Base-by-base conservation (phyloP, 2,888 invertebrate genomes). In the Drosophila eohydei region DNA sequence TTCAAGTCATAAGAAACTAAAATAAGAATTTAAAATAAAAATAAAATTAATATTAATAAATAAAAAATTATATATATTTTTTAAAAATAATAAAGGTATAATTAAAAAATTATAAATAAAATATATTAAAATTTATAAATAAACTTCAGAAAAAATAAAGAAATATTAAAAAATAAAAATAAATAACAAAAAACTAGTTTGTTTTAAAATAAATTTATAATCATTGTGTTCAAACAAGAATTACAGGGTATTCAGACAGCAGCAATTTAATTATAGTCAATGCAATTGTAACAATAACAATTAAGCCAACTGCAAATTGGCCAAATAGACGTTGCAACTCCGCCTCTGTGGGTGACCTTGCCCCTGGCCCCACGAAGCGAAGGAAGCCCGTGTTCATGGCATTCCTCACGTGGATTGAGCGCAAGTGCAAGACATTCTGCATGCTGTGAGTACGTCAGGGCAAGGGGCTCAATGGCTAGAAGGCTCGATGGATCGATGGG, bases 331-430 rank as follows among this genome's bases (percentile, higher is more conserved):
- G 50, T 30, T 38, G 21, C 48, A 52, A 69, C 38, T 65, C 54
- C 41, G 61, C 9, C 36, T 26, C 48, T 48, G 59, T 56, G 46
- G 63, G 8, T 36, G 71, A 44, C 80, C 65, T 57, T 71, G 73
- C 70, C 56, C 70, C 69, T 71, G 67, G 71, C 64, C 69, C 41
- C n/a, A n/a, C n/a, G n/a, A n/a, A n/a, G n/a, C n/a, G n/a, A n/a
- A n/a, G 26, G 26, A n/a, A 30, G n/a, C 9, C 16, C 70, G 72
- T 76, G 87, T 38, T 80, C 74, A 69, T 79, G 82, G 70, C 74
- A 80, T 83, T 86, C 78, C 78, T 65, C 55, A 14, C 8, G 30
- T 64, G 41, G 5, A 60, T 8, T 26, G 34, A 34, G 38, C 61
- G 38, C 56, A 69, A 65, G 60, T 61, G 55, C 55, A 61, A 61